Percentiles rank a stretch among this genome's conserved stretches.
Evolutionary conservation across 92 coral and sea anemone genomes (phyloP).

Genomic region (Pocillopora grandis): DNA sequence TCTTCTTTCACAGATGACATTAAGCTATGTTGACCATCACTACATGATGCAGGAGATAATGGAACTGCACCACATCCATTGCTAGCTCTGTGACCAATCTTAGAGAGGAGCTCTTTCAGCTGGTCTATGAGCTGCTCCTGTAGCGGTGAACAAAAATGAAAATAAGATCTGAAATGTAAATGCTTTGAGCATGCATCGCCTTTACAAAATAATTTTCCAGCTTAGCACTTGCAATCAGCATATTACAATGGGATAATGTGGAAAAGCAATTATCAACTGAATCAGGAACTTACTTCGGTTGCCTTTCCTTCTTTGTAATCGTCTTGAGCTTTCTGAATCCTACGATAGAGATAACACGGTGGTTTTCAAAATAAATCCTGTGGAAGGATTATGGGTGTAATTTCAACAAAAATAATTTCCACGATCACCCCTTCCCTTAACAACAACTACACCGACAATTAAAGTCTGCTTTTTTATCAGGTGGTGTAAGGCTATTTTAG

Average conservation of each 20-base stretch:
- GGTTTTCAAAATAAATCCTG: background rate
- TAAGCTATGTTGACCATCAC: background rate
- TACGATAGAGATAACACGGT: background rate
- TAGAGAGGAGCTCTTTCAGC: conserved; percentile 36
- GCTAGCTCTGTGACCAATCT: conserved; percentile 26
- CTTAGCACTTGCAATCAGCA: no score
- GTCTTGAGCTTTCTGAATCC: conserved; percentile 41
- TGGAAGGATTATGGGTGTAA: no score
- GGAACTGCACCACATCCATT: conserved; percentile 29
- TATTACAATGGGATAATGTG: background rate
- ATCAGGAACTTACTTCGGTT: conserved; percentile 37
- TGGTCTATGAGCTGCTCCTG: conserved; percentile 31
- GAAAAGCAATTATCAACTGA: background rate
- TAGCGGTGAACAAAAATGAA: background rate
- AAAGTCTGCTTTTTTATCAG: no score
- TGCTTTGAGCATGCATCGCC: no score
- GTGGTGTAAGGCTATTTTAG: no score
- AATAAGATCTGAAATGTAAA: background rate
- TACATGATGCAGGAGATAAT: background rate
- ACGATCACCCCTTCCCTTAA: no score
- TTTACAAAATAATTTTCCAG: no score
- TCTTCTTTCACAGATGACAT: background rate
- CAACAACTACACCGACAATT: no score
- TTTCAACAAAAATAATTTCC: no score
- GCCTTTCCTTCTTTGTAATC: conserved; percentile 33